Evolutionary conservation across 2,113 vertebrate genomes (phyloP).

Genomic region (Coryphaenoides rupestris): DNA sequence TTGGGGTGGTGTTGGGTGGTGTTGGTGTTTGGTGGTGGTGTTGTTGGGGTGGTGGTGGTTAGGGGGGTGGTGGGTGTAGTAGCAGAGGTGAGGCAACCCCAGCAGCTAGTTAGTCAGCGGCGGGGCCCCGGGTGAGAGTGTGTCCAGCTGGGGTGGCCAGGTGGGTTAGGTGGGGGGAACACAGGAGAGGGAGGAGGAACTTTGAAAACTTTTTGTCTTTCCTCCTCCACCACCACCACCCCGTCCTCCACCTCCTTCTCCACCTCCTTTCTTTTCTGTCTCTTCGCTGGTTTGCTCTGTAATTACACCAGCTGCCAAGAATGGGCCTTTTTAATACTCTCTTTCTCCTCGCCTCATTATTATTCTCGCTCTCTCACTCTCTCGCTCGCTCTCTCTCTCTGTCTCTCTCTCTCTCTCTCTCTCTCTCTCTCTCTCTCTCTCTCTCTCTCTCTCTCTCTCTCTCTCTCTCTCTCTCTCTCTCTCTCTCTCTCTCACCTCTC

Average conservation of each 20-base stretch:
- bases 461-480: background rate
- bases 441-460: background rate
- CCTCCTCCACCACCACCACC: no score
- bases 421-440: no score
- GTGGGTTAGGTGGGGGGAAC: conserved; percentile 20
- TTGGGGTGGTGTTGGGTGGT: no score
- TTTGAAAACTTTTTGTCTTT: conserved; percentile 36
- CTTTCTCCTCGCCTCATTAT: background rate
- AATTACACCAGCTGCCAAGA: conserved; percentile 55
- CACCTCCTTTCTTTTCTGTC: conserved; percentile 16
- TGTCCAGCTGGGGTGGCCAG: conserved; percentile 53
- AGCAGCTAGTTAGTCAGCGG: background rate
- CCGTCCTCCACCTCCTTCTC: no score
- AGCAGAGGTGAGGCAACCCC: conserved; percentile 5
- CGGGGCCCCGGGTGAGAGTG: no score
- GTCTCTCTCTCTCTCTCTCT: no score
- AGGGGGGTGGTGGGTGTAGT: background rate
- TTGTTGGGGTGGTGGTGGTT: no score
- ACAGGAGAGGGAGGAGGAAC: conserved; percentile 5
- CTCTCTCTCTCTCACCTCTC: background rate
- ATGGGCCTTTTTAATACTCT: conserved; percentile 3
- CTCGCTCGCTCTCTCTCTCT: no score
- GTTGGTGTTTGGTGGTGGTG: no score
- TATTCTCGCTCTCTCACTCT: background rate
- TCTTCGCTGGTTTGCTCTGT: conserved; percentile 39